Conservation (phyloP, 2,113 vertebrate genomes). For the Circaetus cinerascens region DNA sequence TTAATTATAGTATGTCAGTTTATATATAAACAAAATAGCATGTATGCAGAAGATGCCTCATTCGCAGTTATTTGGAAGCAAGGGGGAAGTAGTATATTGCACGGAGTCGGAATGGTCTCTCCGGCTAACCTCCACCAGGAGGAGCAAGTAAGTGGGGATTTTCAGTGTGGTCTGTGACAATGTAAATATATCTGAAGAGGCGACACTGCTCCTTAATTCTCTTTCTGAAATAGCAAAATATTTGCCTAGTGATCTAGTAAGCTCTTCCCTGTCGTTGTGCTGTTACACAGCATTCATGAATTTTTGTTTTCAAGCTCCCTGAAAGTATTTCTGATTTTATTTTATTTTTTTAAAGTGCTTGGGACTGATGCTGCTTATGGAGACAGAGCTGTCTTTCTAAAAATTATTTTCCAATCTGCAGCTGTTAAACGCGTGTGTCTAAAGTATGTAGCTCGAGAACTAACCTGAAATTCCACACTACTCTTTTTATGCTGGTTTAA, state of each 20-base stretch:
- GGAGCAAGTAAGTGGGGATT: slow-evolving; percentile 61
- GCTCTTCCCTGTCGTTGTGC: neutral
- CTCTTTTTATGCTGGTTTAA: neutral
- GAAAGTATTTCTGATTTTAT: neutral
- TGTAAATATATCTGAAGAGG: neutral
- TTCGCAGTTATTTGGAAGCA: too few species aligned
- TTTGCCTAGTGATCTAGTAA: neutral
- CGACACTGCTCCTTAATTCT: neutral
- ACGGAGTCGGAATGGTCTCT: too few species aligned
- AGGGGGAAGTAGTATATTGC: too few species aligned
- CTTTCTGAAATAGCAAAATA: neutral
- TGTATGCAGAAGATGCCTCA: too few species aligned
- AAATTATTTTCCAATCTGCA: neutral
- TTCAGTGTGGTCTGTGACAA: neutral
- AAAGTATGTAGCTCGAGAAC: neutral
- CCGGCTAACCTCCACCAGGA: too few species aligned
- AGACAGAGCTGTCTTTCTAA: neutral
- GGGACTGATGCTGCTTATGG: neutral
- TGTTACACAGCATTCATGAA: neutral
- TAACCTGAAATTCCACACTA: neutral
- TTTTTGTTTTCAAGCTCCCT: neutral
- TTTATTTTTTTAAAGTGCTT: neutral
- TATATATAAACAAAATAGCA: neutral
- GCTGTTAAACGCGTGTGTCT: neutral
- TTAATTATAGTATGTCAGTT: neutral